Evolutionary conservation across 2,113 vertebrate genomes (phyloP).

Genomic region (Centropristis striata): DNA sequence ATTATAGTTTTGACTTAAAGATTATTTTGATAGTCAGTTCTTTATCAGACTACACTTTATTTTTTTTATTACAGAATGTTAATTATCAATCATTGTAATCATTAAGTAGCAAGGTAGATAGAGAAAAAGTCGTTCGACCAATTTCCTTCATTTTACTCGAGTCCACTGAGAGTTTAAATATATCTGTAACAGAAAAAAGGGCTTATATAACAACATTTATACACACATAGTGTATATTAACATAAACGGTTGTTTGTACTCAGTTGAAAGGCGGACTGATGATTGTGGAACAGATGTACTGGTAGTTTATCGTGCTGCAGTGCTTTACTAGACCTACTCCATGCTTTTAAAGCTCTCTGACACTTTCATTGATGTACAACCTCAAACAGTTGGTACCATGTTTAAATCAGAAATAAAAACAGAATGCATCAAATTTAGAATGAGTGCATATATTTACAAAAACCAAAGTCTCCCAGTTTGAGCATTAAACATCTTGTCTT

Average conservation of each 20-base stretch:
- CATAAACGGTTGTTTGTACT: neutral
- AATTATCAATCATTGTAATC: neutral
- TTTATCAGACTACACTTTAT: neutral
- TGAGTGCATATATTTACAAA: too few species aligned
- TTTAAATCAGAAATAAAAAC: too few species aligned
- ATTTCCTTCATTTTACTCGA: neutral
- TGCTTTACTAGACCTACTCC: neutral
- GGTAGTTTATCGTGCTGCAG: neutral
- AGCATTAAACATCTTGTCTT: too few species aligned
- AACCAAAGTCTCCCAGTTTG: too few species aligned
- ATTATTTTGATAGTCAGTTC: conserved; percentile 15
- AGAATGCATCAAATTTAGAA: too few species aligned
- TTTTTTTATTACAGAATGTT: conserved; percentile 7
- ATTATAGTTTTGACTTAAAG: conserved; percentile 11
- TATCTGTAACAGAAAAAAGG: neutral
- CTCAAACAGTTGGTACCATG: too few species aligned
- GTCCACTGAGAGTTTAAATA: neutral
- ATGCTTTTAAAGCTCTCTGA: neutral
- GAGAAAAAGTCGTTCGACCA: neutral
- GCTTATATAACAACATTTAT: neutral
- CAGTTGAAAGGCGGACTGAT: neutral
- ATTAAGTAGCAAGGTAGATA: neutral
- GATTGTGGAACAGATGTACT: neutral
- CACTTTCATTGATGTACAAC: neutral
- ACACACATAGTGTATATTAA: neutral